Evolutionary conservation across 2,888 invertebrate species (phyloP).

Genomic region (Drosophila nr. fundita): DNA sequence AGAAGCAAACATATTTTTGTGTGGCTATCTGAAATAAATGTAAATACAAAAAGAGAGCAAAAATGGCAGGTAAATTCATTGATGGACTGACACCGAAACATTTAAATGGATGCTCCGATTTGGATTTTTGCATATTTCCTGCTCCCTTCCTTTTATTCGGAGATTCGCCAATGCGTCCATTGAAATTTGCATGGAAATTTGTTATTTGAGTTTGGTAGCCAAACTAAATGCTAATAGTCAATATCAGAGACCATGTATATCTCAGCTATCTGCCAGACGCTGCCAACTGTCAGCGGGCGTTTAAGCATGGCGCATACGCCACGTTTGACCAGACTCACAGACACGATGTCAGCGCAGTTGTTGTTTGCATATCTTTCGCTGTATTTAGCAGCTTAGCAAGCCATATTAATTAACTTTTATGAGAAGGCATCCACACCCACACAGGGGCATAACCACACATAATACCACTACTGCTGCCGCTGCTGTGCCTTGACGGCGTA

Average conservation of each 20-base stretch:
- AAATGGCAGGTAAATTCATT: conserved; percentile 61
- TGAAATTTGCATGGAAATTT: conserved; percentile 73
- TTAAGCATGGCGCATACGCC: conserved; percentile 52
- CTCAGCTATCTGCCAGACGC: conserved; percentile 11
- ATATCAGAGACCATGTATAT: conserved; percentile 5
- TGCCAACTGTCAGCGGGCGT: conserved; percentile 53
- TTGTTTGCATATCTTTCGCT: conserved; percentile 56
- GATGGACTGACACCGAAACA: conserved; percentile 45
- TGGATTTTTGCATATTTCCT: conserved; percentile 57
- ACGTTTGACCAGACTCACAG: conserved; percentile 27
- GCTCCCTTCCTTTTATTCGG: not conserved
- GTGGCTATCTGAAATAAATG: conserved; percentile 19
- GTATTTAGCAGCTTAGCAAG: conserved; percentile 71
- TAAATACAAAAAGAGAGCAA: conserved; percentile 23
- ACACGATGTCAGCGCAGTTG: conserved; percentile 49
- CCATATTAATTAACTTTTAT: conserved; percentile 79
- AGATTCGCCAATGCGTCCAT: conserved; percentile 66
- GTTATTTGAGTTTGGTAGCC: conserved; percentile 44
- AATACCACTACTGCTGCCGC: not conserved
- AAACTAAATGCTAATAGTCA: conserved; percentile 21
- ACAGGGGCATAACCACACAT: conserved; percentile 5
- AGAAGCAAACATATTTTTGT: conserved; percentile 67
- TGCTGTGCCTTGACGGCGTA: conserved; percentile 31
- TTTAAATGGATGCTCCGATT: conserved; percentile 66
- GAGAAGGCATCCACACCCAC: conserved; percentile 35